A percentile compares a stretch with the other conserved stretches of the same genome.
Evolutionary conservation across 1,140 invertebrate species (phyloP).

Genomic region (Aporrectodea caliginosa): DNA sequence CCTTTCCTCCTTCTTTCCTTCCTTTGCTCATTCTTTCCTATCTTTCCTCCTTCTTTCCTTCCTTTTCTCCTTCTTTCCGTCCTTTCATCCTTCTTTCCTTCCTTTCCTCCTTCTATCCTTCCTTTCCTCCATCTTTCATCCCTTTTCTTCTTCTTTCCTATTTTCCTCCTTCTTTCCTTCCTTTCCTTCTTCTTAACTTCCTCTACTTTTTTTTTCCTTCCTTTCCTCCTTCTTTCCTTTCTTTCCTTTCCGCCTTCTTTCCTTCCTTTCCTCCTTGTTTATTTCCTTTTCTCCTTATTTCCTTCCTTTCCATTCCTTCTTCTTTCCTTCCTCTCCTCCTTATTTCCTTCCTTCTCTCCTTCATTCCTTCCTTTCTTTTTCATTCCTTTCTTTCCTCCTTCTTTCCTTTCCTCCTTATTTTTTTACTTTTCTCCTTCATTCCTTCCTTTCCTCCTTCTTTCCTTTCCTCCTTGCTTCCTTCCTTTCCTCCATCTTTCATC

Average conservation of each 20-base stretch:
- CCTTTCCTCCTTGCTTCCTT: conserved; percentile 16
- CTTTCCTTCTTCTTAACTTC: neutral
- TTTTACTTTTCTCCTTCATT: neutral
- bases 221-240: neutral
- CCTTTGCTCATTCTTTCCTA: neutral
- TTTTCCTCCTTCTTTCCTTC: neutral
- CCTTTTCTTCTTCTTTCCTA: neutral
- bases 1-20: neutral
- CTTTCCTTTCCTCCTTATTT: neutral
- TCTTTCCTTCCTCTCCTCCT: neutral
- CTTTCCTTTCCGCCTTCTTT: neutral
- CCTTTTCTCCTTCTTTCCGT: neutral
- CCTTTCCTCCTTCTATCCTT: neutral
- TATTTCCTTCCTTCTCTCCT: neutral
- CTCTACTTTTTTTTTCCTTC: neutral
- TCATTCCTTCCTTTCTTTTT: neutral
- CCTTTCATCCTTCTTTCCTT: neutral
- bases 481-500: conserved; percentile 1
- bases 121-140: neutral
- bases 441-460: conserved; percentile 8
- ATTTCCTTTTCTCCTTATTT: neutral
- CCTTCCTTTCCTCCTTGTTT: neutral
- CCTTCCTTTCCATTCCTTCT: neutral
- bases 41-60: neutral
- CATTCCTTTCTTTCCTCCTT: neutral